Evolutionary conservation across 1,140 invertebrate genomes (phyloP).

Genomic region (Nasonia giraulti): DNA sequence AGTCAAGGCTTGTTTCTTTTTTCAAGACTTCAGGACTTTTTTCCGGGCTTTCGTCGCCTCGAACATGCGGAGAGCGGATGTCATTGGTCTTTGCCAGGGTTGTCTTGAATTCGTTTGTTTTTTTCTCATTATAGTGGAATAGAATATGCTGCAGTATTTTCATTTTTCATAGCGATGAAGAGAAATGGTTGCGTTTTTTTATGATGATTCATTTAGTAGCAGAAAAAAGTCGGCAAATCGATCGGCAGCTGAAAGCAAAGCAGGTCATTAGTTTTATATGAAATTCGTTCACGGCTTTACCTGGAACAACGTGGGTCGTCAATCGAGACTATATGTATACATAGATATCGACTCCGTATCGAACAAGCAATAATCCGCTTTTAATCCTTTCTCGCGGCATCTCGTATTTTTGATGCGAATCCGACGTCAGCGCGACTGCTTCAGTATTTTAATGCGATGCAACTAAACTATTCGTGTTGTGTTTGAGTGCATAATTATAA

Average conservation of each 20-base stretch:
- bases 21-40: too few species aligned
- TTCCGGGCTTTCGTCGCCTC: not conserved
- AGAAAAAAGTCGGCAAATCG: constrained; percentile 37
- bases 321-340: not conserved
- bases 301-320: constrained; percentile 59
- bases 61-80: not conserved
- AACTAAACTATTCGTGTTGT: too few species aligned
- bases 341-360: constrained; percentile 40
- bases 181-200: not conserved
- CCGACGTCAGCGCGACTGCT: too few species aligned
- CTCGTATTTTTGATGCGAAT: too few species aligned
- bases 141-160: too few species aligned
- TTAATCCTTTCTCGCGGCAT: too few species aligned
- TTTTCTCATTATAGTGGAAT: not conserved
- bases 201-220: not conserved
- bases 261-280: constrained; percentile 64
- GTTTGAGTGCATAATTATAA: too few species aligned
- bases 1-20: constrained; percentile 17
- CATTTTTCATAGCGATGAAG: too few species aligned
- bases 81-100: not conserved
- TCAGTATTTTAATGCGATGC: too few species aligned
- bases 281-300: constrained; percentile 62
- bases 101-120: not conserved
- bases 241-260: constrained; percentile 14
- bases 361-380: constrained; percentile 61